These are phyloP conservation scores for Entelurus aequoreus DNA, from an alignment of 2,113 vertebrate genomes.

Conservation along the genomic window DNA sequence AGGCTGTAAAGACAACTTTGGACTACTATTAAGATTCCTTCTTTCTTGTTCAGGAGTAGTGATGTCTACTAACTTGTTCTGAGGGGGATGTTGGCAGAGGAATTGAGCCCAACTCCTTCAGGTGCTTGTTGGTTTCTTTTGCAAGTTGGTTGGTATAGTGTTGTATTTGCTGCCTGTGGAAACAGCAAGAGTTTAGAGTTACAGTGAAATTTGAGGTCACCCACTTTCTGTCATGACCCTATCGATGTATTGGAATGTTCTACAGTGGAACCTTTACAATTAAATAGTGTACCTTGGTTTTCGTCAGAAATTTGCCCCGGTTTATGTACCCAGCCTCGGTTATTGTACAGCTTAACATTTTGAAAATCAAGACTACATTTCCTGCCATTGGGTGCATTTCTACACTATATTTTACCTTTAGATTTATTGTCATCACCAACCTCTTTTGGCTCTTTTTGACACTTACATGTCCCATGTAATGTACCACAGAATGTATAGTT, in stretches of 20 bases:
- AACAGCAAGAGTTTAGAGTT: neutral
- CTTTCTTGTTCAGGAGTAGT: neutral
- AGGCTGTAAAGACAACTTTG: neutral
- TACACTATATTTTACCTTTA: too few relatives aligned
- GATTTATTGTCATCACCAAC: too few relatives aligned
- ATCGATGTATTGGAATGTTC: neutral
- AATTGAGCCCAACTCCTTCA: constrained; percentile 83
- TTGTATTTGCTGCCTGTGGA: constrained; percentile 81
- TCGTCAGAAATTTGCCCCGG: too few relatives aligned
- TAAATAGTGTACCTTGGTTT: too few relatives aligned
- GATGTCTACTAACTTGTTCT: constrained; percentile 77
- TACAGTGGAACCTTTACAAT: neutral
- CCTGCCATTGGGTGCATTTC: too few relatives aligned
- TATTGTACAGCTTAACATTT: too few relatives aligned
- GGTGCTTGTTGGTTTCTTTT: constrained; percentile 88
- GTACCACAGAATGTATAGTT: too few relatives aligned
- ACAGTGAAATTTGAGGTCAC: neutral
- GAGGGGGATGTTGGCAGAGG: constrained; percentile 72
- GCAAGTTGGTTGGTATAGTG: constrained; percentile 87
- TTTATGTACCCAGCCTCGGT: too few relatives aligned
- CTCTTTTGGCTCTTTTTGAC: too few relatives aligned
- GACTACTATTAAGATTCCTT: neutral
- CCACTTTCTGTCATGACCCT: neutral
- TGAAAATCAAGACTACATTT: too few relatives aligned
- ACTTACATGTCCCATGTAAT: too few relatives aligned